phyloP scores from a whole-genome alignment of 2,113 vertebrate species.

The Neopipo cinnamomea region DNA sequence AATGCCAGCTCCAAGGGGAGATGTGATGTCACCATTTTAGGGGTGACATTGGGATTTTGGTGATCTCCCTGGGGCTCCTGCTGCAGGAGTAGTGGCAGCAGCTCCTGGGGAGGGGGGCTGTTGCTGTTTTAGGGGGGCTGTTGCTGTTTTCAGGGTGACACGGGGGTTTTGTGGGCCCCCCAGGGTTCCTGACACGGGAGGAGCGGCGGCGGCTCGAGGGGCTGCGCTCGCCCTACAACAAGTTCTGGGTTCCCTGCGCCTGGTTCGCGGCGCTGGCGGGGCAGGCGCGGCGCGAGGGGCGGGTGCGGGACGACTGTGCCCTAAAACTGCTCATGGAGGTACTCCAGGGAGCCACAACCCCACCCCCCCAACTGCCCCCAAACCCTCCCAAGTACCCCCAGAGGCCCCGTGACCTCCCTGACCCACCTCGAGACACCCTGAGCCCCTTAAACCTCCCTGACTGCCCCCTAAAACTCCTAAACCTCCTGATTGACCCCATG shows the following conservation, averaged over 20 bases:
- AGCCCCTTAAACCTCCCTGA: too few relatives aligned
- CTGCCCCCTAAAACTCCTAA: too few relatives aligned
- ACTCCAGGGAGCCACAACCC: background rate
- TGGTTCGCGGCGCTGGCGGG: conserved; percentile 91
- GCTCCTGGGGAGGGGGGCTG: too few relatives aligned
- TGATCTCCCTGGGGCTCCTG: too few relatives aligned
- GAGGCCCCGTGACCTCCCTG: background rate
- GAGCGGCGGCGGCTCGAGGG: conserved; percentile 90
- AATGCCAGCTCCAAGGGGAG: too few relatives aligned
- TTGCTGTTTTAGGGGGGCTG: background rate
- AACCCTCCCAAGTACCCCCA: too few relatives aligned
- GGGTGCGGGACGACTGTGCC: conserved; percentile 85
- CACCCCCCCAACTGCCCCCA: too few relatives aligned
- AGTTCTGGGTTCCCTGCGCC: conserved; percentile 92
- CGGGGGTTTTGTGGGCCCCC: too few relatives aligned
- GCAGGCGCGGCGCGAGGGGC: conserved; percentile 84
- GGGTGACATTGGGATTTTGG: background rate
- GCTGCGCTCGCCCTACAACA: conserved; percentile 89
- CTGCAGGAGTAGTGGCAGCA: too few relatives aligned
- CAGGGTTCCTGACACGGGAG: conserved; percentile 92
- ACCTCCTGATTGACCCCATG: too few relatives aligned
- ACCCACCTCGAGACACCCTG: background rate
- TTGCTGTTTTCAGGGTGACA: background rate
- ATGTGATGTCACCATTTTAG: too few relatives aligned
- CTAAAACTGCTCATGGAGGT: conserved; percentile 91